Base-by-base conservation (phyloP, 2,113 vertebrate genomes). In the Oceanodroma tethys region DNA sequence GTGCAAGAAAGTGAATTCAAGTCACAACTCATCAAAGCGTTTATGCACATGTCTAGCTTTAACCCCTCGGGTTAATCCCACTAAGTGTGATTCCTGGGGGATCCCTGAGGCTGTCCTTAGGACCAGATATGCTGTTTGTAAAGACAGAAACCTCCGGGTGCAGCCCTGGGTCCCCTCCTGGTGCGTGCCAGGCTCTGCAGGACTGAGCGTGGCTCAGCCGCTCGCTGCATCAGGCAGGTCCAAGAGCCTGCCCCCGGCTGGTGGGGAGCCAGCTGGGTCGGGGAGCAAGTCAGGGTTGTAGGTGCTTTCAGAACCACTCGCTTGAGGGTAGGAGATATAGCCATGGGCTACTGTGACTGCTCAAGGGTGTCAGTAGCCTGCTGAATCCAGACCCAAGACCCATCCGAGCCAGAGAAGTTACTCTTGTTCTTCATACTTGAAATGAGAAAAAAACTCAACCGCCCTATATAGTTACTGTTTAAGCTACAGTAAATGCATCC, bases 11-110 rank as follows among this genome's bases (percentile, higher is more conserved):
- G 23, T 2, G 66, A 56, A 36, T 23, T 87, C 4, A 25, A 9
- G 36, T 20, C 14, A 0, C n/a, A 73, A 30, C 50, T 91, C 38
- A 7, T 1, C 12, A 9, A 16, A 10, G 15, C 0, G 0, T 22
- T 59, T 9, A 29, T 59, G 50, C 21, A 9, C 9, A 2, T 20
- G 50, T 25, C 20, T 36, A 38, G 32, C 22, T 58, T 22, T 11
- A 16, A 81, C 18, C 34, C 45, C 12, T 23, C 0, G 1, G 36
- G 36, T 68, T 42, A 21, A 47, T 81, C 22, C 43, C 10, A 1
- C 5, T 7, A 9, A 3, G 23, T 7, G 23, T 9, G 70, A 3
- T 9, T 40, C 17, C 84, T 20, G 38, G 27, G 66, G 62, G 32
- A 5, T 34, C 29, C 38, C 60, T 12, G 42, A 2, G 16, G 80